phyloP scores from a whole-genome alignment of 2,113 vertebrate genomes.

The Rhynchomys soricoides region DNA sequence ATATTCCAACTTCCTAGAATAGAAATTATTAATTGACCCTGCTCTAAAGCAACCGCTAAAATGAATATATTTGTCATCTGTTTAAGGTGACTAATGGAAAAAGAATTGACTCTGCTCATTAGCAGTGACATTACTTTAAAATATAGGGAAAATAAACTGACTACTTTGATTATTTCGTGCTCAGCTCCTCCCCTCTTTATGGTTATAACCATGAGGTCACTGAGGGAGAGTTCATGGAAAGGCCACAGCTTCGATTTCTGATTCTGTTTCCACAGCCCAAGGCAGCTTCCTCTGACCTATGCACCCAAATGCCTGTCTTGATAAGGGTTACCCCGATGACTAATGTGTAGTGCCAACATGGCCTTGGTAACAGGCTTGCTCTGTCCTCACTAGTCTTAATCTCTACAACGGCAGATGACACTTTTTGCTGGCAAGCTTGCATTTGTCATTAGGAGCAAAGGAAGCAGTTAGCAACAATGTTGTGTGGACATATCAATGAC shows the following conservation, averaged over 20 bases:
- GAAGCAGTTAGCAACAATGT: background rate
- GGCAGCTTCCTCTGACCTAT: background rate
- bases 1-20: background rate
- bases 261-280: background rate
- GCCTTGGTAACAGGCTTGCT: background rate
- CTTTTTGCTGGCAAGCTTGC: background rate
- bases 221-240: background rate
- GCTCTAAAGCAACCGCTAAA: background rate
- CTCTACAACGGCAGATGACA: background rate
- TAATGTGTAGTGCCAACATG: background rate
- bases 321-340: background rate
- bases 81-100: constrained; percentile 8
- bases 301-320: background rate
- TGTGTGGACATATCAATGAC: too few relatives aligned
- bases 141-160: constrained; percentile 2
- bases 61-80: background rate
- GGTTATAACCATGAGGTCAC: background rate
- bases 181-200: background rate
- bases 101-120: background rate
- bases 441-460: background rate
- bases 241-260: background rate
- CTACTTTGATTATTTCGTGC: background rate
- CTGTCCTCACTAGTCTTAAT: background rate
- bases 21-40: background rate
- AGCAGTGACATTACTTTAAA: constrained; percentile 29